phyloP scores from a whole-genome alignment of 2,888 invertebrate genomes.

The Tolmerus cingulatus region DNA sequence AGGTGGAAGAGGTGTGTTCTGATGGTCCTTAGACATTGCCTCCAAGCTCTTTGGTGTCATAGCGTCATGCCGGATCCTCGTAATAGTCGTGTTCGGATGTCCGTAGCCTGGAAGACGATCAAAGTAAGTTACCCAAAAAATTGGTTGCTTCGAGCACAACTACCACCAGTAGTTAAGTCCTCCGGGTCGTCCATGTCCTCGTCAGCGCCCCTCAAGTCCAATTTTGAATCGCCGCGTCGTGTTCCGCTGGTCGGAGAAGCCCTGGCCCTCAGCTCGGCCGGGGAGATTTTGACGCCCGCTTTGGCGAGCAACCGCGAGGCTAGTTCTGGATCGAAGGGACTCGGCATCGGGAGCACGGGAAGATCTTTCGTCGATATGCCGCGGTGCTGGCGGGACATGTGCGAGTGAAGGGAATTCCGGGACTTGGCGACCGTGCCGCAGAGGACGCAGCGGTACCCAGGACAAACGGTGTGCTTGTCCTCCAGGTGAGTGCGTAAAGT shows the following conservation, averaged over 20 bases:
- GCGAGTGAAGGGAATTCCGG: conserved; percentile 89
- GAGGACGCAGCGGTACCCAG: conserved; percentile 88
- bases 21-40: conserved; percentile 69
- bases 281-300: conserved; percentile 86
- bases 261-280: conserved; percentile 82
- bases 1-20: conserved; percentile 72
- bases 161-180: conserved; percentile 74
- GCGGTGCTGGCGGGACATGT: conserved; percentile 92
- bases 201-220: conserved; percentile 81
- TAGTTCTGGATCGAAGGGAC: conserved; percentile 88
- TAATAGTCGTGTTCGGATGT: conserved; percentile 72
- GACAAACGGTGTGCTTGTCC: conserved; percentile 92
- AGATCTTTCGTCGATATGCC: conserved; percentile 93
- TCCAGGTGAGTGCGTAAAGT: conserved; percentile 90
- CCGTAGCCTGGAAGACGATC: conserved; percentile 63
- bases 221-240: conserved; percentile 76
- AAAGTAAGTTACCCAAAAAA: conserved; percentile 50
- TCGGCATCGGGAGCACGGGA: conserved; percentile 91
- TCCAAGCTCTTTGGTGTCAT: conserved; percentile 74
- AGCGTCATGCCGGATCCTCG: conserved; percentile 70
- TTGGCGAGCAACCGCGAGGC: conserved; percentile 86
- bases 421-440: conserved; percentile 94
- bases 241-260: conserved; percentile 85
- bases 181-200: conserved; percentile 76
- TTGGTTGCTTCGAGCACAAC: conserved; percentile 51